These are phyloP conservation scores for Hippocampus barbouri DNA, from an alignment of 2,113 vertebrate species.

Conservation along the genomic window DNA sequence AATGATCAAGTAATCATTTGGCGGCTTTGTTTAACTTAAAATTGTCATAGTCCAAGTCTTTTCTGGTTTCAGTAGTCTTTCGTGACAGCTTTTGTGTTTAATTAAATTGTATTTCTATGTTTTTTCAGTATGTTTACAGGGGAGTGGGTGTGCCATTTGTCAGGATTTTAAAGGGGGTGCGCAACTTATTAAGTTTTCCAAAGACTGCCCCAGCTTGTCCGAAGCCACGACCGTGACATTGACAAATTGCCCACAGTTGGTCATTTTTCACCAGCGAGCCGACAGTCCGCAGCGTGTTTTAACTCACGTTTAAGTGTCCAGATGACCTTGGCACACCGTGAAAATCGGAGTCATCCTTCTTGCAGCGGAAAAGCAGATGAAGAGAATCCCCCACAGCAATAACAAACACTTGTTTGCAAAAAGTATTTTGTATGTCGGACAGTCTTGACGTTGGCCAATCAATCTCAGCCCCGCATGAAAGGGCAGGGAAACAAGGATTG, in stretches of 20 bases:
- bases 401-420: neutral
- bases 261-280: neutral
- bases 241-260: neutral
- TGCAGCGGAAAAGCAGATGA: conserved; percentile 7
- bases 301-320: conserved; percentile 25
- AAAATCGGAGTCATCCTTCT: conserved; percentile 41
- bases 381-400: conserved; percentile 8
- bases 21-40: too few relatives aligned
- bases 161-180: too few relatives aligned
- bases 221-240: neutral
- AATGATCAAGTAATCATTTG: too few relatives aligned
- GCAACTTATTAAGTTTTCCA: neutral
- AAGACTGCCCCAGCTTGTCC: neutral
- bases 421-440: conserved; percentile 14
- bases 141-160: too few relatives aligned
- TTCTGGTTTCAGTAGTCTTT: too few relatives aligned
- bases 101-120: too few relatives aligned
- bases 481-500: conserved; percentile 8
- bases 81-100: too few relatives aligned
- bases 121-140: too few relatives aligned
- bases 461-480: conserved; percentile 17
- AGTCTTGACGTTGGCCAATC: conserved; percentile 22
- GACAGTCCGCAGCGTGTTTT: conserved; percentile 1
- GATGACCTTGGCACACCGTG: conserved; percentile 39
- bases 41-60: too few relatives aligned